phyloP scores from a whole-genome alignment of 2,888 invertebrate genomes.

The Thecocarcelia acutangulata region DNA sequence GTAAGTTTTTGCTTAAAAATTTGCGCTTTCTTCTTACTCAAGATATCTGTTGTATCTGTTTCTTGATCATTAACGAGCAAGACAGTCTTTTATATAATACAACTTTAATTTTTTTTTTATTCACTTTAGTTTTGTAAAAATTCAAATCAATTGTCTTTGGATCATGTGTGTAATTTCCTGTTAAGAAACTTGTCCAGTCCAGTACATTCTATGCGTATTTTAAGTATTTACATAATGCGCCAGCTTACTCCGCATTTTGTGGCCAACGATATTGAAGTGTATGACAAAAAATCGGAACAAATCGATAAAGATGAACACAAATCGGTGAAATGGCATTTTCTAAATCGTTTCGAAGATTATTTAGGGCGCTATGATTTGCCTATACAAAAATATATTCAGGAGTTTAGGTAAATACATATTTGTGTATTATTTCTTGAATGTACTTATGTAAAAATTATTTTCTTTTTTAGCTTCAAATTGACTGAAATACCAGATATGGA shows the following conservation, averaged over 20 bases:
- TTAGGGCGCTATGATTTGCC: constrained; percentile 75
- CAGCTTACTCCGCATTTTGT: constrained; percentile 77
- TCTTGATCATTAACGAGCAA: too few species aligned
- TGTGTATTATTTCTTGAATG: background rate
- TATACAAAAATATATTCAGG: constrained; percentile 76
- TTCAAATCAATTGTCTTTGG: constrained; percentile 73
- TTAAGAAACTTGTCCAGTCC: constrained; percentile 76
- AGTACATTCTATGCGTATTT: constrained; percentile 74
- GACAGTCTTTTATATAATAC: too few species aligned
- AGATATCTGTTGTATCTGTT: too few species aligned
- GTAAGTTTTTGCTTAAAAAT: constrained; percentile 17
- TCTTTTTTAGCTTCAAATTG: constrained; percentile 76
- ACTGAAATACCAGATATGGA: constrained; percentile 77
- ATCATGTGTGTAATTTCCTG: constrained; percentile 77
- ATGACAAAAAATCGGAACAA: constrained; percentile 75
- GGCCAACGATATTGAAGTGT: constrained; percentile 76
- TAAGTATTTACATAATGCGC: constrained; percentile 74
- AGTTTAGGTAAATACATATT: constrained; percentile 75
- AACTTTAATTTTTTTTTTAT: constrained; percentile 24
- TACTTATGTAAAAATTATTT: constrained; percentile 6
- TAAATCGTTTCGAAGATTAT: constrained; percentile 77
- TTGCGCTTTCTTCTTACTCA: background rate
- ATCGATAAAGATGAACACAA: constrained; percentile 68
- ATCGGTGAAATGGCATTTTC: constrained; percentile 77
- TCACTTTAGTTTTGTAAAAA: constrained; percentile 75